Evolutionary conservation across 2,888 invertebrate genomes (phyloP), one percentile per base, ranked within the genome.

Genomic region (Litoditis marina): DNA sequence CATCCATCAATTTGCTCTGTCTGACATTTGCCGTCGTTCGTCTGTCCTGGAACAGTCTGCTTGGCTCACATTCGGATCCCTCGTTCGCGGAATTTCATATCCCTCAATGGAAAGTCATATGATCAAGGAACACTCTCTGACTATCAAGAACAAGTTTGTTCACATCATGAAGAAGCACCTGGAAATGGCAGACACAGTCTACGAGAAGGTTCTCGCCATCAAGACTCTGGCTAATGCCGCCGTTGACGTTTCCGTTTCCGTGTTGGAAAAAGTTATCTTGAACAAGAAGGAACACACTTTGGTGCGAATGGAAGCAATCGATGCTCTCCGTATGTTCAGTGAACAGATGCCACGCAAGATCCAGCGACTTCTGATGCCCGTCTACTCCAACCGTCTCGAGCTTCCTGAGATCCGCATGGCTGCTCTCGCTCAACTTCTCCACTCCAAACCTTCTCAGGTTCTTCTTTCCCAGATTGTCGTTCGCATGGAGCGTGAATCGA

Each of bases 191-290:
- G 68, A 66, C 31, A 69, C 62, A 52, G 60, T 64, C 46, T 75
- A 74, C 67, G 76, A 79, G 63, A 76, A 78, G 66, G 52, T 82
- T 34, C 67, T 81, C 52, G 73, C 72, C 57, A 67, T 82, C 61
- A 80, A 80, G 68, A 65, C 79, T 39, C 32, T 82, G 54, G 76
- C 73, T 64, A 82, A 82, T 72, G 74, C 80, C 36, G 82, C 73
- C 62, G 60, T 80, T 46, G 77, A 78, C 54, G 52, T 68, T 46
- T 65, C 70, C 44, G 65, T 78, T 52, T 46, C 65, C 63, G 62
- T 73, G 53, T 68, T 82, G 61, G 76, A 78, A 66, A 74, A 77
- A 63, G 77, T 82, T 71, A 75, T 80, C 64, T 28, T 60, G 25
- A 71, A 79, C 70, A 59, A 60, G 52, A 52, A 56, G 25, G 66